Evolutionary conservation across 2,113 vertebrate species (phyloP).

Genomic region (Gymnocephalus cernua): DNA sequence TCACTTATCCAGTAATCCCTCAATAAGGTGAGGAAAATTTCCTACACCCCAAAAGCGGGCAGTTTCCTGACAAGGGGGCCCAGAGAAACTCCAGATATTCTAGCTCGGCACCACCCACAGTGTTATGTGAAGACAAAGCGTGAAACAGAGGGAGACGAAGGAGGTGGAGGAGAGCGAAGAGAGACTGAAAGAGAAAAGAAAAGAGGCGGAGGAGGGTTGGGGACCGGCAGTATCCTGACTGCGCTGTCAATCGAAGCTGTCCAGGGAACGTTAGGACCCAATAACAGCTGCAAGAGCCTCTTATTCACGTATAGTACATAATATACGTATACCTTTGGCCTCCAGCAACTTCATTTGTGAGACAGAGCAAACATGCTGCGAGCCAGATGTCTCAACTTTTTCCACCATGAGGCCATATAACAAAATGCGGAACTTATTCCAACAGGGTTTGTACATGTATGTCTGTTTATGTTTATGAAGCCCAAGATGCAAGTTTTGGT

Average conservation of each 20-base stretch:
- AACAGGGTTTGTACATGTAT: not conserved
- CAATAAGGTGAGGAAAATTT: slow-evolving; percentile 48
- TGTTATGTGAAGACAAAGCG: slow-evolving; percentile 75
- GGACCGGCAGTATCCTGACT: slow-evolving; percentile 56
- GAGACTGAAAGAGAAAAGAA: slow-evolving; percentile 58
- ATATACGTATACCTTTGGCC: slow-evolving; percentile 25
- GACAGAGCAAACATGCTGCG: slow-evolving; percentile 28
- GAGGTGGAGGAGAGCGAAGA: slow-evolving; percentile 63
- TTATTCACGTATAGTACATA: slow-evolving; percentile 27
- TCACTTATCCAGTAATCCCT: slow-evolving; percentile 15
- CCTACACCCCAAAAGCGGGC: slow-evolving; percentile 44
- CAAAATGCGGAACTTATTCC: not conserved
- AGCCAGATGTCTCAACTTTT: slow-evolving; percentile 59
- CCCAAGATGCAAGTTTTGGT: not conserved
- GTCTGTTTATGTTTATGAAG: slow-evolving; percentile 1
- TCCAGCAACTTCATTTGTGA: slow-evolving; percentile 33
- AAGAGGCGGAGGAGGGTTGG: slow-evolving; percentile 54
- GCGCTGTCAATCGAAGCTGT: slow-evolving; percentile 78
- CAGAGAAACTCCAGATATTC: slow-evolving; percentile 71
- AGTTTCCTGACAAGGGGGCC: slow-evolving; percentile 69
- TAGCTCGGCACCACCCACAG: slow-evolving; percentile 72
- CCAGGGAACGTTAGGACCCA: slow-evolving; percentile 61
- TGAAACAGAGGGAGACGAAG: slow-evolving; percentile 78
- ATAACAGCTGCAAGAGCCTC: slow-evolving; percentile 77
- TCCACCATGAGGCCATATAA: slow-evolving; percentile 36